Evolutionary conservation across 2,797 vertebrate genomes (phyloP), one percentile per base, ranked within the genome.

Genomic region (Acestrorhynchus altus): DNA sequence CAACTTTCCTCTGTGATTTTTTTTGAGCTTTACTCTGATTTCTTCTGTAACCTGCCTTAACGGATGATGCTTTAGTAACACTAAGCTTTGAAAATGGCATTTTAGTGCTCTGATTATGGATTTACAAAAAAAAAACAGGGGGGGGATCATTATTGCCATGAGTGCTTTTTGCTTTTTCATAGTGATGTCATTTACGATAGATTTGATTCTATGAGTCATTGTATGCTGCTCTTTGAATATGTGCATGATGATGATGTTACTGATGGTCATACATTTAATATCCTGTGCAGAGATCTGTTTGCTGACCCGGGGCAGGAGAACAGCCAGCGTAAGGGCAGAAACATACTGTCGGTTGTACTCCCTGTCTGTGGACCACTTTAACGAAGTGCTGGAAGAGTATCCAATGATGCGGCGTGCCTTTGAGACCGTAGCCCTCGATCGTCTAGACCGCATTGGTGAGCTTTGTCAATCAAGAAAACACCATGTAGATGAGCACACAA

Each of bases 391-490:
- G 90, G 98, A 99, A 88, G 98, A 99, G 84, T 99, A 96, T 81
- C 97, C 98, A 84, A 98, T 99, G 98, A 99, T 99, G 98, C 93
- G 98, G n/a, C 90, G 96, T 73, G 98, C 98, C 61, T 99, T 99
- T 2, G 98, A 99, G 90, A 98, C 96, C 0, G 98, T 99, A 84
- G 98, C 98, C 0, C 92, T 99, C 0, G 98, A 99, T 89, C 95
- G 98, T 18, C 92, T 99, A 71, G 97, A 98, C 88, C 95, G 98
- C 78, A 99, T 99, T 4, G 98, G 97, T 98, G 86, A 95, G 95
- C 74, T 15, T 63, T 76, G 35, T 52, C 7, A 8, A 0, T 54
- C 18, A 22, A 16, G 46, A 26, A 13, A 15, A 7, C 12, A 54
- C 31, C 57, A 42, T 64, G 12, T 31, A 40, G 24, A 18, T n/a